Base-by-base conservation (phyloP, 2,888 invertebrate genomes). In the Drosophila sordidula region DNA sequence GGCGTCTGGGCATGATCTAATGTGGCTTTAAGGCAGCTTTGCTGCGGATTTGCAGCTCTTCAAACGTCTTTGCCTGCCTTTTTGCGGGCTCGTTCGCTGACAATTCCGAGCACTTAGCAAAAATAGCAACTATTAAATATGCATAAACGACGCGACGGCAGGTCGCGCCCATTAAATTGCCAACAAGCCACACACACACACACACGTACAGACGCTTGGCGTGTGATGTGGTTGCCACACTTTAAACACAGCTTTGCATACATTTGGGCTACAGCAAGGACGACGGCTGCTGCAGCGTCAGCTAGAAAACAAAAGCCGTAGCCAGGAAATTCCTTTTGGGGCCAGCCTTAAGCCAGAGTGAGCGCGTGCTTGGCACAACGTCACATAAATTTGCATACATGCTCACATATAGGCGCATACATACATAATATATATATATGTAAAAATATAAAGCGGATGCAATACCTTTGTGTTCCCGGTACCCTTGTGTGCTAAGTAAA, bases 181-280 rank as follows among this genome's bases (percentile, higher is more conserved):
- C 77, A 75, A 47, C 87, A 82, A 86, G 75, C 64, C 69, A 52
- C 67, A 68, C 54, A 51, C 50, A 62, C 46, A 55, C 54, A 18
- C 42, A 56, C 36, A 55, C 44, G 49, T 36, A 26, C 46, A 42
- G 56, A 32, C 29, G 18, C 36, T 41, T 45, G 47, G 38, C 44
- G 46, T 80, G 46, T 57, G 66, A 55, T 74, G 45, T 59, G 46
- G 56, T 50, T 66, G 76, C 47, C 75, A 59, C 75, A 80, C 70
- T 81, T 80, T 77, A 81, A 84, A 87, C 89, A 84, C 78, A 83
- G 90, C 90, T 89, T 88, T 89, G 90, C 90, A 91, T 90, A 91
- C 81, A 89, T 88, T 90, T 86, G 70, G 81, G 82, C 47, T 59
- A 67, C 69, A 54, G 44, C 52, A 46, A 51, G 52, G 45, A 51